Conservation (phyloP, 2,888 invertebrate species). For the Phania funesta region DNA sequence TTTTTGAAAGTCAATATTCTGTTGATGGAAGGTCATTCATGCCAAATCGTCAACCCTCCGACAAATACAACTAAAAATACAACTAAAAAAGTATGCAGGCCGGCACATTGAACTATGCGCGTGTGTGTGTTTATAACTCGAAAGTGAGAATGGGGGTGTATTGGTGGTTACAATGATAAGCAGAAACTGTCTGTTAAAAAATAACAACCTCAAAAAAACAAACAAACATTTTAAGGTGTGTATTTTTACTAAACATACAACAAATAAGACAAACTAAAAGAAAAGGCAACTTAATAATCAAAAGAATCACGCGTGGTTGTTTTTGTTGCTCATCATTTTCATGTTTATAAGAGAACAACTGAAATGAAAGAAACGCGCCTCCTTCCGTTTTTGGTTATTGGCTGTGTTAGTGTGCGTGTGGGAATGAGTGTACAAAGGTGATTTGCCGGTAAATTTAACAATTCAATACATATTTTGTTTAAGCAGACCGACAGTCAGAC, state of each 20-base stretch:
- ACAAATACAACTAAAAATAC: neutral
- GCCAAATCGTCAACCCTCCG: neutral
- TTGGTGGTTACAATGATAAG: conserved; percentile 34
- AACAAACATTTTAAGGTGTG: conserved; percentile 62
- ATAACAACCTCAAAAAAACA: conserved; percentile 10
- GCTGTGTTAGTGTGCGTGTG: neutral
- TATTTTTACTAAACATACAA: conserved; percentile 31
- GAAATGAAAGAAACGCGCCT: conserved; percentile 36
- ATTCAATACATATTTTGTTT: conserved; percentile 35
- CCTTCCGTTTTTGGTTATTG: conserved; percentile 28
- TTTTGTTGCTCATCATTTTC: conserved; percentile 42
- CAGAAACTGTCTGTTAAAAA: neutral
- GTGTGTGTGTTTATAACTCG: neutral
- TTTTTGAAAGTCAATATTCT: no score
- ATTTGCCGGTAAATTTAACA: conserved; percentile 41
- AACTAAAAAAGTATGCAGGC: neutral
- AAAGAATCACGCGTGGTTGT: conserved; percentile 9
- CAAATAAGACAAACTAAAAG: conserved; percentile 17
- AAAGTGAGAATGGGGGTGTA: neutral
- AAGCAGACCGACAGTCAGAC: neutral
- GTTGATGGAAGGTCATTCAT: neutral
- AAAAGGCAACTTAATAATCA: neutral
- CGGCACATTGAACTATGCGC: neutral
- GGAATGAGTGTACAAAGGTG: neutral
- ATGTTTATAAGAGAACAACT: conserved; percentile 26